Percentiles rank a stretch among this genome's conserved stretches.
These are phyloP conservation scores for Allygus modestus DNA, from an alignment of 2,888 invertebrate species.

Conservation along the genomic window DNA sequence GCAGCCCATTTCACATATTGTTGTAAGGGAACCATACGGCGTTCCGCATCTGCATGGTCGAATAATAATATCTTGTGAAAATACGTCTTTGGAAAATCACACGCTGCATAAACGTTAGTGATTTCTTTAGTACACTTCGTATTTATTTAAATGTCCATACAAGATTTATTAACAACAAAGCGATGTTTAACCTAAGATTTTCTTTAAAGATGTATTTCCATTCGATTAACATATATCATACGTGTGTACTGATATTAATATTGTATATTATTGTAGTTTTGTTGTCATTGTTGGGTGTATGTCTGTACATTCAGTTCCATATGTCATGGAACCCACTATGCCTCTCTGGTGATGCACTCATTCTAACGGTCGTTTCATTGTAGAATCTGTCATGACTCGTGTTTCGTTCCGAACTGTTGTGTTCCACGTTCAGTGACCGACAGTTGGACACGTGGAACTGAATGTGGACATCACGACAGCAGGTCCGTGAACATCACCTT, in stretches of 20 bases:
- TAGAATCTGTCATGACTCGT: background rate
- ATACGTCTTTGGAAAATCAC: constrained; percentile 43
- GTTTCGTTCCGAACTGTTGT: background rate
- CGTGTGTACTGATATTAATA: constrained; percentile 62
- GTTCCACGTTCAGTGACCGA: background rate
- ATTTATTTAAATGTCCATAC: background rate
- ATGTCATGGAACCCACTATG: constrained; percentile 59
- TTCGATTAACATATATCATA: constrained; percentile 20
- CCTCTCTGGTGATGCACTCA: constrained; percentile 58
- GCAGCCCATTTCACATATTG: constrained; percentile 63
- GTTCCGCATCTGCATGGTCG: constrained; percentile 69
- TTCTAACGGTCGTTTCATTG: constrained; percentile 10
- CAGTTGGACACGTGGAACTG: constrained; percentile 51
- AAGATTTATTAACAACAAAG: background rate
- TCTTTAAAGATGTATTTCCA: constrained; percentile 53
- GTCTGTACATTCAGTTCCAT: constrained; percentile 65
- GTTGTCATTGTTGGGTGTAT: constrained; percentile 62
- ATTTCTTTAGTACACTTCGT: background rate
- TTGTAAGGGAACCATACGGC: constrained; percentile 72
- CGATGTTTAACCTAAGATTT: background rate
- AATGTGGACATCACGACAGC: constrained; percentile 65
- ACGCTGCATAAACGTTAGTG: background rate
- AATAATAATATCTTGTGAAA: constrained; percentile 49
- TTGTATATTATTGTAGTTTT: constrained; percentile 64
- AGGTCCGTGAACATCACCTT: constrained; percentile 59